phyloP scores from a whole-genome alignment of 2,888 invertebrate species.

The Geotrupes spiniger region DNA sequence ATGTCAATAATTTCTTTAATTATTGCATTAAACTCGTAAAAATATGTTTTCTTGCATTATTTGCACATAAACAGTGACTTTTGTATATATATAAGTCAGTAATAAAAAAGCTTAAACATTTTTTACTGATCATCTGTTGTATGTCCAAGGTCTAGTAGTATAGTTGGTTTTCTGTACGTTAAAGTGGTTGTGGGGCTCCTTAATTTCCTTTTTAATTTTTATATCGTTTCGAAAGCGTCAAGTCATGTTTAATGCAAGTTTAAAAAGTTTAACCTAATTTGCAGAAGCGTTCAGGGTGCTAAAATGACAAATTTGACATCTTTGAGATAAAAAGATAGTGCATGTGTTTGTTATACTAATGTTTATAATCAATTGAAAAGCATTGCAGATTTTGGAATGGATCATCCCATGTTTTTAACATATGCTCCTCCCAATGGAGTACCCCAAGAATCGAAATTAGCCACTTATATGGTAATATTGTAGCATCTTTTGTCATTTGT shows the following conservation, averaged over 20 bases:
- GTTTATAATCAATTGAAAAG: constrained; percentile 22
- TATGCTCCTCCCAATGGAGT: constrained; percentile 70
- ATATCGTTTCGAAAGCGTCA: constrained; percentile 9
- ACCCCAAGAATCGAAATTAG: constrained; percentile 81
- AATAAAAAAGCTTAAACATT: constrained; percentile 18
- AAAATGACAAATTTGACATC: constrained; percentile 18
- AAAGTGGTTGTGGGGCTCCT: constrained; percentile 14
- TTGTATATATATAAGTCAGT: constrained; percentile 13
- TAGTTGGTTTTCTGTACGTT: constrained; percentile 16
- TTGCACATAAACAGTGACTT: constrained; percentile 18
- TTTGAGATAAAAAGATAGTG: constrained; percentile 16
- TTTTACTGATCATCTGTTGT: constrained; percentile 25
- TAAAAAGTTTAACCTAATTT: constrained; percentile 11
- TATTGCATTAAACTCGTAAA: constrained; percentile 16
- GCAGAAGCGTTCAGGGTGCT: constrained; percentile 11
- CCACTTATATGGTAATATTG: constrained; percentile 73
- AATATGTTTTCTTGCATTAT: constrained; percentile 16
- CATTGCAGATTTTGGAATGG: constrained; percentile 54
- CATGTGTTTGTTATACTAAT: constrained; percentile 22
- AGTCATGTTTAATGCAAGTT: constrained; percentile 13
- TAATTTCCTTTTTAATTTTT: constrained; percentile 11
- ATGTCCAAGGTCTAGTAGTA: constrained; percentile 18
- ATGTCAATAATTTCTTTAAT: constrained; percentile 33
- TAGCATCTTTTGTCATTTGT: constrained; percentile 10
- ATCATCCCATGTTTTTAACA: constrained; percentile 72